Conservation (phyloP, 2,797 vertebrate genomes). For the Scomberomorus guttatus region DNA sequence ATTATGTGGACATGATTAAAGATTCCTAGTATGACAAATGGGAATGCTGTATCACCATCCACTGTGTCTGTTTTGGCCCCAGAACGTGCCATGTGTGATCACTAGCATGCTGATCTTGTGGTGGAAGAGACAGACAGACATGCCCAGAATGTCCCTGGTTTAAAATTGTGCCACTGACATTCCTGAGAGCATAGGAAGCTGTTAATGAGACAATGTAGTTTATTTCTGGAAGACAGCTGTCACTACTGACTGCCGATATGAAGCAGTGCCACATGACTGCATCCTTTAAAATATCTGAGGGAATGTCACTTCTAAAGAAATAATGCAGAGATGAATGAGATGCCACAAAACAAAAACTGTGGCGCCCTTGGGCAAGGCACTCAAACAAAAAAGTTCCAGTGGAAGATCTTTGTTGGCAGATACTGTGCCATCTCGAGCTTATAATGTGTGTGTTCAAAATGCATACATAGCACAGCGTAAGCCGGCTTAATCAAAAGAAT, state of each 20-base stretch:
- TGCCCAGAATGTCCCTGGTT: conserved; percentile 5
- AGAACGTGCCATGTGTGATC: not conserved
- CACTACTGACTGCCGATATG: conserved; percentile 5
- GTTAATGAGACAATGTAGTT: conserved; percentile 34
- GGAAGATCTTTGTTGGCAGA: conserved; percentile 13
- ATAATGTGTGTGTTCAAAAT: conserved; percentile 23
- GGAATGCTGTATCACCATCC: not conserved
- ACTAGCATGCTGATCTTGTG: not conserved
- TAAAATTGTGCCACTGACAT: conserved; percentile 8
- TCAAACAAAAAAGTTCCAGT: conserved; percentile 23
- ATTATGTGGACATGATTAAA: conserved; percentile 24
- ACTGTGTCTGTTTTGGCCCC: conserved; percentile 1
- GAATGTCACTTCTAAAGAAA: conserved; percentile 11
- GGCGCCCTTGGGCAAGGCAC: conserved; percentile 21
- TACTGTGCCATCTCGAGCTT: not conserved
- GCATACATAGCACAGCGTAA: not conserved
- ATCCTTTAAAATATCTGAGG: conserved; percentile 19
- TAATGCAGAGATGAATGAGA: not conserved
- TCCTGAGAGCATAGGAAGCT: conserved; percentile 1
- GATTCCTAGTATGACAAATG: not conserved
- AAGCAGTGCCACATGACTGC: not conserved
- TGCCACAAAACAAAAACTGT: conserved; percentile 10
- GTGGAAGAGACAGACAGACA: not conserved
- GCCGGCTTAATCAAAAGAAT: conserved; percentile 44
- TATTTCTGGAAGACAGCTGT: conserved; percentile 35